These are phyloP conservation scores for Vollenhovia emeryi DNA, from an alignment of 1,140 invertebrate genomes.

Conservation along the genomic window DNA sequence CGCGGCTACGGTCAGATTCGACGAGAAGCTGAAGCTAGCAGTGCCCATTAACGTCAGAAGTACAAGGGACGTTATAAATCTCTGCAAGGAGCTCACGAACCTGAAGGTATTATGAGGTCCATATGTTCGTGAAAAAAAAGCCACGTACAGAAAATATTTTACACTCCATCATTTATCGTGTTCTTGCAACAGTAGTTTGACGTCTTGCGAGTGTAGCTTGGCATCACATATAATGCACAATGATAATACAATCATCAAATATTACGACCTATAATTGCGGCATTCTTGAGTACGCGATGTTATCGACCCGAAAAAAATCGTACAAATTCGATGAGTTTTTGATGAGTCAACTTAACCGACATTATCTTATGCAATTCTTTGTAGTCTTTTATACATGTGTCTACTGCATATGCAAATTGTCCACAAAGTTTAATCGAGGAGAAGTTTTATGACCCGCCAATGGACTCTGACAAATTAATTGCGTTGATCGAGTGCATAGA, in stretches of 20 bases:
- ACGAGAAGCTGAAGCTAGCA: slow-evolving; percentile 89
- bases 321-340: too few species aligned
- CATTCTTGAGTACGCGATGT: too few species aligned
- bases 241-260: too few species aligned
- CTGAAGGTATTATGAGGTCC: slow-evolving; percentile 85
- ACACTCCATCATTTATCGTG: not conserved
- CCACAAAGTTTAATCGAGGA: slow-evolving; percentile 86
- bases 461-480: slow-evolving; percentile 87
- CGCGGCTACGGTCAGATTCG: slow-evolving; percentile 90
- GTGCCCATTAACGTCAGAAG: slow-evolving; percentile 90
- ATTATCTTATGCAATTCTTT: slow-evolving; percentile 30
- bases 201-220: too few species aligned
- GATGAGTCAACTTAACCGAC: slow-evolving; percentile 5
- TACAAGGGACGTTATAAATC: slow-evolving; percentile 87
- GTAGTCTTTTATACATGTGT: slow-evolving; percentile 88
- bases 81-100: slow-evolving; percentile 89
- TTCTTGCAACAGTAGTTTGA: too few species aligned
- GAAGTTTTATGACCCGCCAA: slow-evolving; percentile 86
- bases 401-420: slow-evolving; percentile 89
- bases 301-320: too few species aligned
- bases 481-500: slow-evolving; percentile 89
- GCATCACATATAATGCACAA: too few species aligned
- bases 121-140: not conserved
- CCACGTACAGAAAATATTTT: not conserved
- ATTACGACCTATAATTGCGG: too few species aligned